Evolutionary conservation across 1,140 invertebrate species (phyloP).

Genomic region (Thaumatotibia leucotreta): DNA sequence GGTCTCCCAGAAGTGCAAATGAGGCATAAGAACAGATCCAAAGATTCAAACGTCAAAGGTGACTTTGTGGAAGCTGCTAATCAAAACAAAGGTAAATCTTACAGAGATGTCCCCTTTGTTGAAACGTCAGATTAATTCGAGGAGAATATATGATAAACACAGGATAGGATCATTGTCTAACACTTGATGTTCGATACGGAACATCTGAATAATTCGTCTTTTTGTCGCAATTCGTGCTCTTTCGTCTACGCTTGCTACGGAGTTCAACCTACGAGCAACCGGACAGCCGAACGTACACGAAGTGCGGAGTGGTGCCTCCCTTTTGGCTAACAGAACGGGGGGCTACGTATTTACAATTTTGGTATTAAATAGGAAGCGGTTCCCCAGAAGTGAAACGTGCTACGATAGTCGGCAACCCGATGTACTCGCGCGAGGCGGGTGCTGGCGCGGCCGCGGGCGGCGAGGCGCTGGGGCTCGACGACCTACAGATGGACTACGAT

Average conservation of each 20-base stretch:
- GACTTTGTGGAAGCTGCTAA: constrained; percentile 60
- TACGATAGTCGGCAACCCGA: constrained; percentile 91
- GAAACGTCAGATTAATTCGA: background rate
- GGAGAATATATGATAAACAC: background rate
- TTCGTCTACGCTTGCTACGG: background rate
- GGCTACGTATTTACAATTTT: background rate
- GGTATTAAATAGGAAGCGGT: constrained; percentile 50
- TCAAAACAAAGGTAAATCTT: constrained; percentile 54
- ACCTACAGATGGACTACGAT: constrained; percentile 96
- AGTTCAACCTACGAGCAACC: background rate
- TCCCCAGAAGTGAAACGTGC: constrained; percentile 86
- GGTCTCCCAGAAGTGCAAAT: constrained; percentile 66
- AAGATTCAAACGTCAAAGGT: constrained; percentile 46
- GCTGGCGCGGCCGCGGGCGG: constrained; percentile 63
- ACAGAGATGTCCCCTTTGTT: background rate
- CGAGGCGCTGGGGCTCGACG: constrained; percentile 83
- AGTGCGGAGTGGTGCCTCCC: background rate
- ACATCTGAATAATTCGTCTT: background rate
- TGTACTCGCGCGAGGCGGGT: constrained; percentile 84
- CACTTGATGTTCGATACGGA: background rate
- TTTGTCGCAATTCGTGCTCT: background rate
- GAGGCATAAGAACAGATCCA: constrained; percentile 60
- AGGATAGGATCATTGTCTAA: background rate
- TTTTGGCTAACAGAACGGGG: background rate
- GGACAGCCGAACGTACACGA: background rate